These are phyloP conservation scores for Imbricaverruca yamaguchii DNA, from an alignment of 2,888 invertebrate genomes.

Conservation along the genomic window DNA sequence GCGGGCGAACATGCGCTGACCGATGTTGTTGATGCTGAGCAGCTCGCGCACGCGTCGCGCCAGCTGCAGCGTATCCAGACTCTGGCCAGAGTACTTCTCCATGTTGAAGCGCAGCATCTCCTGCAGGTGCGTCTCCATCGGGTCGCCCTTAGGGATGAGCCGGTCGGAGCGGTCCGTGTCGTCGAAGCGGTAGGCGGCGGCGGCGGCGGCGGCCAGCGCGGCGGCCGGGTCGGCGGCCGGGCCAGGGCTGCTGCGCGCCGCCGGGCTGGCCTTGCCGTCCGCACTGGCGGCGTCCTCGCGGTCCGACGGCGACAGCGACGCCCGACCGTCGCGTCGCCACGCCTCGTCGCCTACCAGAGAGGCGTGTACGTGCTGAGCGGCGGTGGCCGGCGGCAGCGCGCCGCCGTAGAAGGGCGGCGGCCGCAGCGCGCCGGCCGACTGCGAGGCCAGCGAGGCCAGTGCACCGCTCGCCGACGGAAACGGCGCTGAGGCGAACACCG, in stretches of 20 bases:
- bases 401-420: background rate
- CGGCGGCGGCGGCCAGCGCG: slow-evolving; percentile 7
- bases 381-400: background rate
- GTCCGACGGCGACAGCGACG: background rate
- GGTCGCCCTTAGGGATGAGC: slow-evolving; percentile 83
- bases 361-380: slow-evolving; percentile 1
- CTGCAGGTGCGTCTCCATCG: slow-evolving; percentile 85
- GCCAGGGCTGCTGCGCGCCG: background rate
- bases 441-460: slow-evolving; percentile 13
- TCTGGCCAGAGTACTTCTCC: slow-evolving; percentile 90
- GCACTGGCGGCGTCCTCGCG: background rate
- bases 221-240: background rate
- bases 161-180: slow-evolving; percentile 51
- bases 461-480: slow-evolving; percentile 10
- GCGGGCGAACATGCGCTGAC: slow-evolving; percentile 96
- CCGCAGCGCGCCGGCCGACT: background rate
- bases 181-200: slow-evolving; percentile 22
- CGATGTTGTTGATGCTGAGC: slow-evolving; percentile 94
- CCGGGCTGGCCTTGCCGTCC: background rate
- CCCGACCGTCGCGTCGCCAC: background rate
- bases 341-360: slow-evolving; percentile 7
- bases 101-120: slow-evolving; percentile 92
- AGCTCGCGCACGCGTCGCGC: slow-evolving; percentile 83
- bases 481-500: background rate
- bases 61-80: slow-evolving; percentile 80